Evolutionary conservation across 2,888 invertebrate genomes (phyloP).

Genomic region (Nipponacmea schrenckii): DNA sequence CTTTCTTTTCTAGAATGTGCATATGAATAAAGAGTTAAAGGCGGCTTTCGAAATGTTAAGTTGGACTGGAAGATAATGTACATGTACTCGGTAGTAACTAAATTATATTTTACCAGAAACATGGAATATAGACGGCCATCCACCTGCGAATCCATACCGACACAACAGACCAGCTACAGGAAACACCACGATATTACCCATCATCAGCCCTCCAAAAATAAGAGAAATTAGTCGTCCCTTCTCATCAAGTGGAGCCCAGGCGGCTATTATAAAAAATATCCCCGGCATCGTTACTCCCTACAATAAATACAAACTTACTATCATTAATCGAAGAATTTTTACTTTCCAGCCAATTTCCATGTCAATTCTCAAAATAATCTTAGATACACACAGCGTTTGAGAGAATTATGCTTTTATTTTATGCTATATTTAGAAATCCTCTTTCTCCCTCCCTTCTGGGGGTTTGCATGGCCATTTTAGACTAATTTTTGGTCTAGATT

Average conservation of each 20-base stretch:
- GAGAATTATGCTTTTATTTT: too few species aligned
- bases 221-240: slow-evolving; percentile 41
- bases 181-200: slow-evolving; percentile 86
- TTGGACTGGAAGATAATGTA: not conserved
- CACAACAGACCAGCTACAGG: slow-evolving; percentile 86
- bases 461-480: too few species aligned
- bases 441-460: too few species aligned
- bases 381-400: too few species aligned
- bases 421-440: too few species aligned
- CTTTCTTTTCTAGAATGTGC: too few species aligned
- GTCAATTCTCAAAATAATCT: too few species aligned
- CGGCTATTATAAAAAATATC: slow-evolving; percentile 38
- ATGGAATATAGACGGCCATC: slow-evolving; percentile 90
- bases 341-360: too few species aligned
- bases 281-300: not conserved
- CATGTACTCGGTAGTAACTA: not conserved
- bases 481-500: too few species aligned
- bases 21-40: too few species aligned
- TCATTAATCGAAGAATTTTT: not conserved
- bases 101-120: slow-evolving; percentile 75
- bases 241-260: slow-evolving; percentile 91
- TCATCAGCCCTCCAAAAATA: slow-evolving; percentile 78
- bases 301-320: not conserved
- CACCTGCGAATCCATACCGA: slow-evolving; percentile 72
- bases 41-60: too few species aligned